Conservation (phyloP, 2,797 vertebrate species). For the Darevskia nairensis region DNA sequence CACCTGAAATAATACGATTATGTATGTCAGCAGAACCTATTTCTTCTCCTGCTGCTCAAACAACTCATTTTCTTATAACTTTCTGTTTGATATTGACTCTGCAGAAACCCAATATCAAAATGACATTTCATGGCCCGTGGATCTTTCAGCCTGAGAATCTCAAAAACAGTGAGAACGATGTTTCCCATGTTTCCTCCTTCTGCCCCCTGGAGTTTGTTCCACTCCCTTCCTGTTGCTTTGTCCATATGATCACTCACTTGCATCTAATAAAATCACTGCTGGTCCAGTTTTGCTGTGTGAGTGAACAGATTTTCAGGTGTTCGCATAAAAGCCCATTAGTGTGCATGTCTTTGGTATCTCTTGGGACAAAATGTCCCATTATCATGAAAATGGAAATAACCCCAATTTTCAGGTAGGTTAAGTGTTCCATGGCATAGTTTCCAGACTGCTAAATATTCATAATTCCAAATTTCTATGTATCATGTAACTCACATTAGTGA, state of each 20-base stretch:
- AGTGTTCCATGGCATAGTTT: constrained; percentile 39
- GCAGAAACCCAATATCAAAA: constrained; percentile 19
- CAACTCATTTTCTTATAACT: constrained; percentile 6
- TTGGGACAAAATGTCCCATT: constrained; percentile 61
- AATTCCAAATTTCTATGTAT: constrained; percentile 42
- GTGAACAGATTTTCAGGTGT: constrained; percentile 50
- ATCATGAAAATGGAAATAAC: constrained; percentile 64
- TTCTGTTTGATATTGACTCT: constrained; percentile 34
- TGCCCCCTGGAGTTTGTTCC: not conserved
- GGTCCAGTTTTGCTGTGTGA: constrained; percentile 43
- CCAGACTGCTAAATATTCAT: constrained; percentile 54
- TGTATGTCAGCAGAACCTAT: not conserved
- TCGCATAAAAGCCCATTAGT: constrained; percentile 64
- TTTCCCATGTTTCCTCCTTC: not conserved
- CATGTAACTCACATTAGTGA: constrained; percentile 43
- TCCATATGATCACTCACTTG: constrained; percentile 56
- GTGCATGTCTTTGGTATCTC: constrained; percentile 45
- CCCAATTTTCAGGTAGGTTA: constrained; percentile 59
- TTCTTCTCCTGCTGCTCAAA: constrained; percentile 40
- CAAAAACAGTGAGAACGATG: constrained; percentile 19
- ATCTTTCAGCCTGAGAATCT: constrained; percentile 8
- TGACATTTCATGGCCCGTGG: not conserved
- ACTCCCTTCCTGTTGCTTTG: constrained; percentile 31
- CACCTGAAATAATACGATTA: constrained; percentile 19
- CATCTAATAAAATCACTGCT: constrained; percentile 64